Conservation (phyloP, 2,113 vertebrate genomes). For the Jacana jacana region DNA sequence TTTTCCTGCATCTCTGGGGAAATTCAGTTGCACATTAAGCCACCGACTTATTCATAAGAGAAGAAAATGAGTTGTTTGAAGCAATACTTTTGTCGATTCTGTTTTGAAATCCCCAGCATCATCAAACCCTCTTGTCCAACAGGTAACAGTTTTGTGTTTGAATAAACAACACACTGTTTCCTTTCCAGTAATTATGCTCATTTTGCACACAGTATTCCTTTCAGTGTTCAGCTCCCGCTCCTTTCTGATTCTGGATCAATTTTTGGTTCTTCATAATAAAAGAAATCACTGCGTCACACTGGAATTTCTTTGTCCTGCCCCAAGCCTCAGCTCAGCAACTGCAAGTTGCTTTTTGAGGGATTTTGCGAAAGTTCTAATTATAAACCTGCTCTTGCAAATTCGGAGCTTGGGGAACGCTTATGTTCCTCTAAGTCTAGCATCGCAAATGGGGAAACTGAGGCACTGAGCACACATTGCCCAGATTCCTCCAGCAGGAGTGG, state of each 20-base stretch:
- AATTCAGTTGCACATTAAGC: slow-evolving; percentile 58
- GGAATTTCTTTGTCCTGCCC: neutral
- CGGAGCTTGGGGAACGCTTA: neutral
- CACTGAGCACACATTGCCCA: neutral
- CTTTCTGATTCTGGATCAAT: neutral
- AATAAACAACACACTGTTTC: neutral
- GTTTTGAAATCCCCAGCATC: neutral
- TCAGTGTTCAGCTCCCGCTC: neutral
- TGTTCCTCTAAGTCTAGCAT: neutral
- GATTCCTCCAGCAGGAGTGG: neutral
- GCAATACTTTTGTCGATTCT: neutral
- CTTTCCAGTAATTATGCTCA: neutral
- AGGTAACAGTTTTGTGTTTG: neutral
- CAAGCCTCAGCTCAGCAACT: neutral
- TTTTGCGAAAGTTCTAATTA: neutral
- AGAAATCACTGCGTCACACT: neutral
- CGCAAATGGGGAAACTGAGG: neutral
- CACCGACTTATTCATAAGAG: slow-evolving; percentile 57
- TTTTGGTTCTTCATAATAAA: neutral
- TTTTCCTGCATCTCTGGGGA: slow-evolving; percentile 38
- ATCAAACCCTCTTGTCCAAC: neutral
- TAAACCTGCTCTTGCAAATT: neutral
- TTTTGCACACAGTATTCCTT: neutral
- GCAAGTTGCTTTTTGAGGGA: neutral
- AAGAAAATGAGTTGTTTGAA: slow-evolving; percentile 53